Base-by-base conservation (phyloP, 2,797 vertebrate species). In the Alexandromys oeconomus region DNA sequence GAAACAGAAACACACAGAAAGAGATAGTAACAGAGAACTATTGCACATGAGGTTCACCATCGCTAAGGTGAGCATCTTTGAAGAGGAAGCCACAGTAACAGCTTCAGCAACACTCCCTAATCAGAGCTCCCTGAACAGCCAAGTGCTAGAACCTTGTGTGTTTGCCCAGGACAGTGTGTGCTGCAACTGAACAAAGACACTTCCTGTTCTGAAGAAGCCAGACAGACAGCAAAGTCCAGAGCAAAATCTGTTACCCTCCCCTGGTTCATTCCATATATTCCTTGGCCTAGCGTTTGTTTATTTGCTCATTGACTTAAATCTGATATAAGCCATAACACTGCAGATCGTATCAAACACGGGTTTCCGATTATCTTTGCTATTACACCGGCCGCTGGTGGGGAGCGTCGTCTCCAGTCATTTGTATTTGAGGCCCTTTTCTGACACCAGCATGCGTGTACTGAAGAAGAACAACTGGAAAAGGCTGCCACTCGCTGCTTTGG, bases 151-250 rank as follows among this genome's bases (percentile, higher is more conserved):
- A 37, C 59, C 59, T 89, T 92, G 65, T 57, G 23, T 54, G 15
- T 89, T 31, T 89, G 80, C 65, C 46, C 91, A 96, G 94, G 95
- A 95, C 82, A 95, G 2, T 15, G 12, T 59, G 67, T 93, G 37
- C 96, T 79, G 19, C 54, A 43, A 2, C 27, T 19, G 19, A 74
- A 21, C 5, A 63, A 57, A 82, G 67, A 19, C 5, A 78, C 48
- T 85, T 96, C 87, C 93, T 88, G 73, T 78, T 94, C 34, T 67
- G 67, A 71, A 92, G 80, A 87, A 92, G 63, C 17, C 89, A 91
- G 73, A 31, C 79, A 94, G 82, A 87, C 40, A 43, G 63, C 57
- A 96, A 92, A 95, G 95, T 69, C 14, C 89, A 78, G 19, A 87
- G 76, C 63, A 87, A 54, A 78, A 89, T 85, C n/a, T 19, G 6